Percentiles rank a stretch among this genome's conserved stretches.
These are phyloP conservation scores for Monopterus albus DNA, from an alignment of 2,113 vertebrate genomes.

Conservation along the genomic window DNA sequence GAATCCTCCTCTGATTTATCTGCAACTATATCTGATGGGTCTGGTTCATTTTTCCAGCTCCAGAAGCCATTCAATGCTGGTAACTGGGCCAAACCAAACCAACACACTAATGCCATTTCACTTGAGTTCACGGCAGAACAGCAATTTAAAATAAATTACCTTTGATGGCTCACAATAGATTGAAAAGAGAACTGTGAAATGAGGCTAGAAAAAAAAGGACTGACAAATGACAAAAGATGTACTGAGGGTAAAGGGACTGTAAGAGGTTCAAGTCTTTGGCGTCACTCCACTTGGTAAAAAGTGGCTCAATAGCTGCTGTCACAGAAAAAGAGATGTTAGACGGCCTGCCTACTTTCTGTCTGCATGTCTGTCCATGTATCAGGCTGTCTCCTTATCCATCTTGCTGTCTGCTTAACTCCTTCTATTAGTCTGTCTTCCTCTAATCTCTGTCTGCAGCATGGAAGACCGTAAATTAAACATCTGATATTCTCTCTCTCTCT, in stretches of 20 bases:
- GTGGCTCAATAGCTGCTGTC: constrained; percentile 28
- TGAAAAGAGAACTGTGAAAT: constrained; percentile 34
- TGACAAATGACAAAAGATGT: constrained; percentile 52
- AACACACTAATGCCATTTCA: constrained; percentile 18
- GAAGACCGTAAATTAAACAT: constrained; percentile 63
- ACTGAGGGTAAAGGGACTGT: constrained; percentile 28
- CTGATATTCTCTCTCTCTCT: constrained; percentile 42
- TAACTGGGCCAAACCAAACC: constrained; percentile 1
- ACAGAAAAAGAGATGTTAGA: constrained; percentile 32
- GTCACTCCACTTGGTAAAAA: constrained; percentile 45
- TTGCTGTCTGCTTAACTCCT: constrained; percentile 4
- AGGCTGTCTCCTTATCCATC: constrained; percentile 3
- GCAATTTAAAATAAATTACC: constrained; percentile 53
- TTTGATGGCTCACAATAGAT: constrained; percentile 44
- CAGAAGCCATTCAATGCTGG: background rate
- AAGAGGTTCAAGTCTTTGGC: constrained; percentile 47
- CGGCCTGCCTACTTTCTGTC: constrained; percentile 23
- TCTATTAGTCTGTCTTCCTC: constrained; percentile 22
- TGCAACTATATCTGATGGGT: constrained; percentile 21
- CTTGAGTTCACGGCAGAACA: constrained; percentile 12
- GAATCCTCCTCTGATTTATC: background rate
- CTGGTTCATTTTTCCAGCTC: constrained; percentile 17
- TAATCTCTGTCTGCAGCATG: constrained; percentile 41
- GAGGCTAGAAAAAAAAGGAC: background rate
- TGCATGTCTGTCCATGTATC: constrained; percentile 27